A percentile compares a stretch with the other conserved stretches of the same genome.
These are phyloP conservation scores for Lordiphosa collinella DNA, from an alignment of 1,140 invertebrate species.

Conservation along the genomic window DNA sequence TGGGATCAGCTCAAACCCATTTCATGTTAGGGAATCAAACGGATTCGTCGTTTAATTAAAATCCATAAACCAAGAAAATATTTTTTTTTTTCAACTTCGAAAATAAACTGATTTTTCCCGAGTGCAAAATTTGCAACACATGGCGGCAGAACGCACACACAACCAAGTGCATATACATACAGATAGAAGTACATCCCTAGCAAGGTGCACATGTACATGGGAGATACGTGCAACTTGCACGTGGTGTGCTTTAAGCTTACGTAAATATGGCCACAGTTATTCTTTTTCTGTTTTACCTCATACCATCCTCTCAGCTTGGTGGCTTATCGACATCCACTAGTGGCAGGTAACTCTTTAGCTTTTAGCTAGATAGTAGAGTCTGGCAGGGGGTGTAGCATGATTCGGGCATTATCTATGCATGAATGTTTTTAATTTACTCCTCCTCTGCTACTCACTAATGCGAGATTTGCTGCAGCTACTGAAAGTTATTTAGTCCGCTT, in stretches of 20 bases:
- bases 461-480: constrained; percentile 16
- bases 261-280: constrained; percentile 40
- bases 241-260: constrained; percentile 45
- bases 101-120: too few species aligned
- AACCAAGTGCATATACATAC: not conserved
- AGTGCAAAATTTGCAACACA: constrained; percentile 42
- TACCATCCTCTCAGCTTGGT: constrained; percentile 21
- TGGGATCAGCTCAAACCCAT: too few species aligned
- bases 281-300: constrained; percentile 26
- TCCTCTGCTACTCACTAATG: constrained; percentile 6
- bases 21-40: too few species aligned
- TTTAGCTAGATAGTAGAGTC: not conserved
- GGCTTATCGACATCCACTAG: constrained; percentile 50
- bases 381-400: constrained; percentile 3
- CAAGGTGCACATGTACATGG: constrained; percentile 7
- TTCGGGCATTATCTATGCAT: constrained; percentile 53
- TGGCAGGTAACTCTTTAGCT: constrained; percentile 31
- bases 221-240: constrained; percentile 2
- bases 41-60: too few species aligned
- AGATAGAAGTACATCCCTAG: not conserved
- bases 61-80: too few species aligned
- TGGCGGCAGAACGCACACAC: constrained; percentile 2
- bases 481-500: constrained; percentile 15
- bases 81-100: too few species aligned
- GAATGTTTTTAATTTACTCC: constrained; percentile 52